Base-by-base conservation (phyloP, 2,113 vertebrate genomes). In the human (Homo sapiens) region DNA sequence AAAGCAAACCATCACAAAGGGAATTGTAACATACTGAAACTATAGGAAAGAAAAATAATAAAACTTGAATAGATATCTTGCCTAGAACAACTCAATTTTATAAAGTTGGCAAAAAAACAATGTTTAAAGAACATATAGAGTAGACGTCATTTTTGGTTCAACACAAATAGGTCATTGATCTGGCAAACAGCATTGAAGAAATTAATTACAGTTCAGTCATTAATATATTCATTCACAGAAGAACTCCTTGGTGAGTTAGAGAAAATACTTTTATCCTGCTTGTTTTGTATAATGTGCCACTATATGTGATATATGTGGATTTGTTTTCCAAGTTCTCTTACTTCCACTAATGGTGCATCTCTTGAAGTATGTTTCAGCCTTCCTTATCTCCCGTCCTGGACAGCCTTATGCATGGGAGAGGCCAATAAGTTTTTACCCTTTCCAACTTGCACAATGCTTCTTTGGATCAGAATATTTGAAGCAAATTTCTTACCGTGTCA, bases 1-100 rank as follows among this genome's bases (percentile, higher is more conserved):
- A 96, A 96, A 96, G 68, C 43, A 55, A 83, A 64, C 25, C 38
- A 73, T 35, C 95, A 83, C 72, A 22, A 96, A 73, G 92, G 35
- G 7, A 3, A 12, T 30, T 97, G 0, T 89, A 22, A 25, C 23
- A 81, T 94, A 52, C 9, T n/a, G 35, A 14, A 0, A 1, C n/a
- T 43, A 25, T 52, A 22, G 12, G 25, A 20, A 55, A 16, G 7
- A 81, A 78, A 59, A 40, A 96, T 48, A 94, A 96, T 73, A 94
- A 90, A 88, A n/a, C 43, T 27, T 40, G 5, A 92, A 94, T 4
- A 89, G 86, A 45, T 96, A 5, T 23, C 57, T 82, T 84, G 10
- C 6, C 50, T 3, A 75, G 17, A 52, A 78, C 43, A 57, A 57
- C 0, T 75, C 23, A 70, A 8, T 94, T 82, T 90, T 84, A 83